Evolutionary conservation across 2,888 invertebrate genomes (phyloP).

Genomic region (Calameuta pallipes): DNA sequence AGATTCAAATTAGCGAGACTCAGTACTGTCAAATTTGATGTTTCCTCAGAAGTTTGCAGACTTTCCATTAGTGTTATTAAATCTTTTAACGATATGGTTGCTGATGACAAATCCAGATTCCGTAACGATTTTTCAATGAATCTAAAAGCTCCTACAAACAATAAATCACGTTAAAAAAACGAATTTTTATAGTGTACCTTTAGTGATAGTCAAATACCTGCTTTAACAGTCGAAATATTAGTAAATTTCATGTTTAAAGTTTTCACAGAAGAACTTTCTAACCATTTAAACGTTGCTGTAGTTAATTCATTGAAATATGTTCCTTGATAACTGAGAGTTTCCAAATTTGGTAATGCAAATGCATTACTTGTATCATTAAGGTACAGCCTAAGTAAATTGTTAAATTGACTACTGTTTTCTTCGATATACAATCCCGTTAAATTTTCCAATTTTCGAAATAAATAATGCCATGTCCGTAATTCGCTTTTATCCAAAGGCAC

Average conservation of each 20-base stretch:
- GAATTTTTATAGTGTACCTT: too few relatives aligned
- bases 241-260: constrained; percentile 11
- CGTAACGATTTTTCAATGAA: neutral
- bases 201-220: neutral
- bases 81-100: constrained; percentile 10
- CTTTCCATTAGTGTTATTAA: constrained; percentile 6
- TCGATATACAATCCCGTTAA: neutral
- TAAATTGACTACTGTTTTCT: neutral
- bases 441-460: neutral
- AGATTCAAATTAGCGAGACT: constrained; percentile 12
- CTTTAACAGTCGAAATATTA: neutral
- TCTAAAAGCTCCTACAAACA: neutral
- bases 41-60: neutral
- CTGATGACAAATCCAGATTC: constrained; percentile 3
- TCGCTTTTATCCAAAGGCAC: neutral
- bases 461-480: neutral
- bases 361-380: neutral
- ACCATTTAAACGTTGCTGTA: constrained; percentile 5
- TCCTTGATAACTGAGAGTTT: neutral
- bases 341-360: neutral
- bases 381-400: neutral
- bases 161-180: neutral
- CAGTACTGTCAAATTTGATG: constrained; percentile 8
- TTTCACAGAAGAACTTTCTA: neutral
- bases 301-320: neutral